Evolutionary conservation across 2,888 invertebrate species (phyloP), one percentile per base, ranked within the genome.

Genomic region (Drosophila mettleri): DNA sequence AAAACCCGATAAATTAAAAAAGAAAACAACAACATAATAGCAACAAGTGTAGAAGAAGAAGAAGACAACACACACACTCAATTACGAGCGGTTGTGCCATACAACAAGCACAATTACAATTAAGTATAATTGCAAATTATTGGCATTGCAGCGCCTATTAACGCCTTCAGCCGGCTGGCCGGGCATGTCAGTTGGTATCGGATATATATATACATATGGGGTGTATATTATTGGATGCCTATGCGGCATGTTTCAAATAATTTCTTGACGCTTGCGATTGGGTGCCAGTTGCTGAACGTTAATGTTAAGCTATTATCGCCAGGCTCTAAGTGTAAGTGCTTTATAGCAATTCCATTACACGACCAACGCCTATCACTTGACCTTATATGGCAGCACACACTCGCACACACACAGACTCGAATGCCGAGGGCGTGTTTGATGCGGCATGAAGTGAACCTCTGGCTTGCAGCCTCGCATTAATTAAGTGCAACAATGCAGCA

Each of bases 101-200:
- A 58, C 62, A 67, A 61, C 75, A 63, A 66, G 76, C 51, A 72
- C 72, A 59, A 65, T 72, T 62, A 84, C 86, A 80, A 73, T 78
- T 88, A 88, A 86, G 62, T 86, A 74, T 83, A 88, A 83, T 83
- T 88, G 83, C 83, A 80, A 86, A 88, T 83, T 83, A 88, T 83
- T 88, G 86, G 78, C 78, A 83, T 83, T 74, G 80, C 86, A 74
- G 78, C 88, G 84, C 84, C 86, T 88, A 83, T 83, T 83, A 86
- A 88, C 83, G 86, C 83, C 83, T 83, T 80, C 69, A 41, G 33
- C 36, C 39, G 49, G 36, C 27, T n/a, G n/a, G n/a, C 27, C 22
- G 55, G 46, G 45, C 46, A 36, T 38, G 43, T 31, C 49, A 49
- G 51, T 12, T 60, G 55, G 52, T 18, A 70, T 74, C 36, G 31